Percentiles rank a stretch among this genome's conserved stretches.
Evolutionary conservation across 2,888 invertebrate species (phyloP).

Genomic region (Nomada fabriciana): DNA sequence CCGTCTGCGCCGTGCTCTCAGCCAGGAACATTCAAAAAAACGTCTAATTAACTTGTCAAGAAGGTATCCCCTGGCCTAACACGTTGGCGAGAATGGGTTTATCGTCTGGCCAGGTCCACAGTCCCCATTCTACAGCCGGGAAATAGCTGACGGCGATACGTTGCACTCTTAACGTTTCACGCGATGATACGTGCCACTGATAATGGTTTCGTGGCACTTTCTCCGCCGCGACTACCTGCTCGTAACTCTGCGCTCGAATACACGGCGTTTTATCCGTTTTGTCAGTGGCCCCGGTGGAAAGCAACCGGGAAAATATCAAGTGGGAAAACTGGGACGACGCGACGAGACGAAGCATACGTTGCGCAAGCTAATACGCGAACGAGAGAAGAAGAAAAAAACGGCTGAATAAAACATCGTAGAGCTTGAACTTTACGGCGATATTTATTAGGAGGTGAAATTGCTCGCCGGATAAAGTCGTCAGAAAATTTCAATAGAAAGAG

Average conservation of each 20-base stretch:
- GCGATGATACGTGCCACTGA: not conserved
- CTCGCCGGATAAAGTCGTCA: not conserved
- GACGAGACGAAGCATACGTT: too few species aligned
- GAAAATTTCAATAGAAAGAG: too few species aligned
- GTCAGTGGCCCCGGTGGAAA: too few species aligned
- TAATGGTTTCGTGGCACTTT: not conserved
- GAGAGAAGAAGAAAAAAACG: too few species aligned
- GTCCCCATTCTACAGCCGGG: not conserved
- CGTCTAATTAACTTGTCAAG: slow-evolving; percentile 61
- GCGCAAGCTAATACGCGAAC: too few species aligned
- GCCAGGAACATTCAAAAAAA: slow-evolving; percentile 22
- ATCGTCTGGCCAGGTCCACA: slow-evolving; percentile 44
- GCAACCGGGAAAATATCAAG: too few species aligned
- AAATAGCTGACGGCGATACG: not conserved
- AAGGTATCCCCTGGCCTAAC: slow-evolving; percentile 56
- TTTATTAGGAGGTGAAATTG: not conserved
- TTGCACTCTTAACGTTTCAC: slow-evolving; percentile 1
- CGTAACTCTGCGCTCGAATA: not conserved
- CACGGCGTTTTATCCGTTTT: not conserved
- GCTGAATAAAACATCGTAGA: too few species aligned
- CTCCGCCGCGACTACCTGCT: not conserved
- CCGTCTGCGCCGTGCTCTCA: not conserved
- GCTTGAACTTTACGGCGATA: too few species aligned
- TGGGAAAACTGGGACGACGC: too few species aligned
- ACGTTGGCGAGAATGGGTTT: slow-evolving; percentile 51